These are phyloP conservation scores for Otocyon megalotis DNA, from an alignment of 2,113 vertebrate genomes.

Conservation along the genomic window DNA sequence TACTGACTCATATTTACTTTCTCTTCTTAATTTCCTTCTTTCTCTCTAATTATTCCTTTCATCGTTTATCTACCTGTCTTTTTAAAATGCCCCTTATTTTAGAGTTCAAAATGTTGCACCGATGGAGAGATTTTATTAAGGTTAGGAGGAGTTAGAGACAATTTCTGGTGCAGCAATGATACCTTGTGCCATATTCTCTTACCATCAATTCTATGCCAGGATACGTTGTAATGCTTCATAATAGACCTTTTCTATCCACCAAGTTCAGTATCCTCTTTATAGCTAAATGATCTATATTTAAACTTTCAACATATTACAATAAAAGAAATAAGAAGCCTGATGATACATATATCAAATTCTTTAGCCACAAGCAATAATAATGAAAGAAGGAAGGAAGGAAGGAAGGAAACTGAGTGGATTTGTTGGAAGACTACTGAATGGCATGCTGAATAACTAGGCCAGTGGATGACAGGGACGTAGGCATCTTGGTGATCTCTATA, in stretches of 20 bases:
- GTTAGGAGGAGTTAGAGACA: background rate
- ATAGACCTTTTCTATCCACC: background rate
- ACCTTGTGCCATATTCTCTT: background rate
- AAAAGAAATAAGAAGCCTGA: background rate
- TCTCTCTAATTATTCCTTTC: background rate
- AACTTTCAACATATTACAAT: constrained; percentile 45
- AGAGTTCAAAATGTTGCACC: background rate
- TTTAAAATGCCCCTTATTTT: background rate
- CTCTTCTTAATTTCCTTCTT: background rate
- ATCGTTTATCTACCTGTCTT: background rate
- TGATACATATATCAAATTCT: background rate
- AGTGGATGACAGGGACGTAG: background rate
- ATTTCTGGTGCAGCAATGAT: background rate
- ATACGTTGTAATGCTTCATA: background rate
- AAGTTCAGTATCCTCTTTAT: background rate
- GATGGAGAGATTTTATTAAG: background rate
- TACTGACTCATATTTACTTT: background rate
- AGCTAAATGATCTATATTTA: background rate
- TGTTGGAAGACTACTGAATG: background rate
- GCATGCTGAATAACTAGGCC: background rate
- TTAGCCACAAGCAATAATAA: background rate
- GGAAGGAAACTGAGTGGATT: background rate
- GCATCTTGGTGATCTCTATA: background rate
- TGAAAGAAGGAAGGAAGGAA: background rate
- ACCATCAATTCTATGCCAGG: background rate